phyloP scores from a whole-genome alignment of 1,140 invertebrate species.

The Drosophila ananassae region DNA sequence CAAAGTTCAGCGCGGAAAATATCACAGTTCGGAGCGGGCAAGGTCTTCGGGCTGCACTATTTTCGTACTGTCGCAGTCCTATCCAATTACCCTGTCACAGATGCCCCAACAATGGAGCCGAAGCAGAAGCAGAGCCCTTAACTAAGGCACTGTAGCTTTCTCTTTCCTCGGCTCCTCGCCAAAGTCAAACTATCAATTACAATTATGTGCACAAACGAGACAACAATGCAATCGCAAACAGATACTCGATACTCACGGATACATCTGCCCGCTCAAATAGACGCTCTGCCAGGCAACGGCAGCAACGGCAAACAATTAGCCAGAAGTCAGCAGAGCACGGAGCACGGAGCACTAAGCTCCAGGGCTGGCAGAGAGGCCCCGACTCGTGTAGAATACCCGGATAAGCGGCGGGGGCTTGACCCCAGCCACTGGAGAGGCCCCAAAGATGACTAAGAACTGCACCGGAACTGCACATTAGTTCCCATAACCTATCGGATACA shows the following conservation, averaged over 20 bases:
- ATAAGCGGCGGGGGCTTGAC: not conserved
- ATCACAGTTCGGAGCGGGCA: conserved; percentile 40
- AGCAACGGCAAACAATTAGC: conserved; percentile 67
- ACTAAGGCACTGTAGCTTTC: conserved; percentile 50
- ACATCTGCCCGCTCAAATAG: conserved; percentile 29
- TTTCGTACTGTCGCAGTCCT: conserved; percentile 56
- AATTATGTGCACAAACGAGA: conserved; percentile 72
- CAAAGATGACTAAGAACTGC: too few relatives aligned
- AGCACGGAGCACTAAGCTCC: conserved; percentile 38
- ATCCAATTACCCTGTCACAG: conserved; percentile 64
- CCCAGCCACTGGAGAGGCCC: too few relatives aligned
- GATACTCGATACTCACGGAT: conserved; percentile 47
- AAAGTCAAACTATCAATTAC: conserved; percentile 81
- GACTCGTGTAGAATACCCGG: not conserved
- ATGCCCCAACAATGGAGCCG: conserved; percentile 26
- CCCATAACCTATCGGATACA: too few relatives aligned
- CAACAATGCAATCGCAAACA: conserved; percentile 44
- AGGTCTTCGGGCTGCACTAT: conserved; percentile 52
- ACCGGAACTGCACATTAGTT: too few relatives aligned
- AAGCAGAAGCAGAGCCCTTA: conserved; percentile 61
- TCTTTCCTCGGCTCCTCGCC: conserved; percentile 13
- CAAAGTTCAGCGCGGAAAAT: conserved; percentile 42
- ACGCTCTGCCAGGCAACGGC: conserved; percentile 26
- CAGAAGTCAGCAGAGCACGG: conserved; percentile 63
- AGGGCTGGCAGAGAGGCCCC: conserved; percentile 13